Evolutionary conservation across 1,140 invertebrate species (phyloP).

Genomic region (Leptestheria dahalacensis): DNA sequence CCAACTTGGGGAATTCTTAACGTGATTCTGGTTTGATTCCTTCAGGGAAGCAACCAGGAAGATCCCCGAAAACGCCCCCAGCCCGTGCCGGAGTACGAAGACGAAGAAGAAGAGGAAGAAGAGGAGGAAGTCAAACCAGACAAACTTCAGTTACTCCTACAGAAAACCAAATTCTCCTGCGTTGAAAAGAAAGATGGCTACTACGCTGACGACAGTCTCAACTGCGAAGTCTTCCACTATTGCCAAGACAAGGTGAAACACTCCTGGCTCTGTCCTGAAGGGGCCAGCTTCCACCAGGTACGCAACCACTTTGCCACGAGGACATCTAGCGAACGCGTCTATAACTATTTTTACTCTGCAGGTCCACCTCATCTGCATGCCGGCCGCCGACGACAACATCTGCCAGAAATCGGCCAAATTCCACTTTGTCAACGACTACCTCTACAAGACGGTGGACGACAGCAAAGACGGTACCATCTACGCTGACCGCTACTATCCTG

Average conservation of each 20-base stretch:
- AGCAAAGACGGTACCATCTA: slow-evolving; percentile 63
- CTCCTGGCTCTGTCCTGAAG: slow-evolving; percentile 84
- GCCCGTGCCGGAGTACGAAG: background rate
- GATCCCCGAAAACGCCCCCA: background rate
- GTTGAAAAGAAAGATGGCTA: slow-evolving; percentile 66
- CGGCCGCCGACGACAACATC: slow-evolving; percentile 70
- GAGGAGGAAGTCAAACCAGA: slow-evolving; percentile 72
- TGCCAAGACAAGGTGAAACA: slow-evolving; percentile 78
- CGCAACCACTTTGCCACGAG: background rate
- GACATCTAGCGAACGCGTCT: background rate
- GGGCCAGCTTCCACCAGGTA: slow-evolving; percentile 82
- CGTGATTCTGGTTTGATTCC: too few species aligned
- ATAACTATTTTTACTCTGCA: slow-evolving; percentile 26
- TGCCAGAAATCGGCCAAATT: slow-evolving; percentile 77
- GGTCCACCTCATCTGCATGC: slow-evolving; percentile 86
- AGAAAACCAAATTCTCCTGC: slow-evolving; percentile 70
- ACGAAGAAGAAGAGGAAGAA: slow-evolving; percentile 38
- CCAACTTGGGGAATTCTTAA: too few species aligned
- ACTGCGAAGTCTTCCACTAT: slow-evolving; percentile 87
- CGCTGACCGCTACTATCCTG: slow-evolving; percentile 49
- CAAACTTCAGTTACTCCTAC: slow-evolving; percentile 55
- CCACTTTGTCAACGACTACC: slow-evolving; percentile 82
- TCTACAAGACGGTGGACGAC: slow-evolving; percentile 73
- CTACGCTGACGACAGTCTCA: slow-evolving; percentile 74
- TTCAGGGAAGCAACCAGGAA: too few species aligned